Percentiles rank a stretch among this genome's conserved stretches.
phyloP scores from a whole-genome alignment of 2,888 invertebrate genomes.

The Harpalus rubripes region DNA sequence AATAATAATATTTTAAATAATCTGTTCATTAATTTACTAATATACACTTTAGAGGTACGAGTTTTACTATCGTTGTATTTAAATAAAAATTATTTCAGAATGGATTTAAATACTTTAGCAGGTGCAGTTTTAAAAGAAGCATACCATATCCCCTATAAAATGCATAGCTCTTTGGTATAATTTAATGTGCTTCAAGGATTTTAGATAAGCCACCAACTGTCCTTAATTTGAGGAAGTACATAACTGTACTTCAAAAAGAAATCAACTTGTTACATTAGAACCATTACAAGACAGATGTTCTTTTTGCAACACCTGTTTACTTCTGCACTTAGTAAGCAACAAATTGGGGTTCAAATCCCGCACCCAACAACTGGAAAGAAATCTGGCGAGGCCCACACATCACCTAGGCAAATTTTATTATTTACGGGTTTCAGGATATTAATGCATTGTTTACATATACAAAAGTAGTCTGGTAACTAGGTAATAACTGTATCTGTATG shows the following conservation, averaged over 20 bases:
- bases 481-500: too few relatives aligned
- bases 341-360: background rate
- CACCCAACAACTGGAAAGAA: background rate
- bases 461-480: too few relatives aligned
- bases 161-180: background rate
- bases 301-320: background rate
- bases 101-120: background rate
- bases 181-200: slow-evolving; percentile 1
- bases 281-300: background rate
- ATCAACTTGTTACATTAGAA: background rate
- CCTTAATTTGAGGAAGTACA: background rate
- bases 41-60: too few relatives aligned
- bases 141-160: slow-evolving; percentile 8
- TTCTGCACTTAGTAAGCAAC: background rate
- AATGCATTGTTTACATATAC: too few relatives aligned
- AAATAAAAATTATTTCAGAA: too few relatives aligned
- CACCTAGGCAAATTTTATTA: too few relatives aligned
- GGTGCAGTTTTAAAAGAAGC: background rate
- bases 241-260: background rate
- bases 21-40: too few relatives aligned
- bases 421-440: too few relatives aligned
- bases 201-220: background rate
- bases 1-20: too few relatives aligned
- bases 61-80: too few relatives aligned
- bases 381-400: too few relatives aligned